Base-by-base conservation (phyloP, 2,113 vertebrate species). In the Cryptotis parvus region DNA sequence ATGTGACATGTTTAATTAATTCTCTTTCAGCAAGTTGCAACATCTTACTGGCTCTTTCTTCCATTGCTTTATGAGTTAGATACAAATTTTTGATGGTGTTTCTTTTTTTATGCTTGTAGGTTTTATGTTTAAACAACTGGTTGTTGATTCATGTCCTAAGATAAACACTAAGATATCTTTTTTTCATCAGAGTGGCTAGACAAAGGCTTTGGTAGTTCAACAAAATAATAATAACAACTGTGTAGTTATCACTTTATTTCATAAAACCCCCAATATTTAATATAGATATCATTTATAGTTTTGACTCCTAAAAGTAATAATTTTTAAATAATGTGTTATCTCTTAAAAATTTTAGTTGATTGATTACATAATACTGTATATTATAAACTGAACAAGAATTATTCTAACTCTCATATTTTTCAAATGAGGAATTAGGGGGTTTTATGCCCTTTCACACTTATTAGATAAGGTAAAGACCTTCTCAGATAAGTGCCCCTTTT, bases 51-150 rank as follows among this genome's bases (percentile, higher is more conserved):
- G 1, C 74, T 74, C 22, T 20, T 39, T 74, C 22, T 20, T 39
- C 75, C 6, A 27, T 58, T 79, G 74, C 74, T 41, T 33, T 68
- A 52, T 75, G 33, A 65, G 20, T 37, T 69, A 70, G 79, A 52
- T 31, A 66, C 55, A 90, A 65, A 65, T 33, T 7, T 89, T 76
- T 79, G 35, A 29, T 69, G 45, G 9, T 5, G 33, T 39, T 82
- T 87, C 6, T 39, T 72, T 39, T 72, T 92, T 92, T 80, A 49
- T 61, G 43, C 29, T 90, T 83, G 10, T 35, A 73, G 70, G 29
- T 33, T 41, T 66, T 35, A 78, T 39, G 16, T 75, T 55, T 29
- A 72, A 74, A 43, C 31, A 82, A 43, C 3, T 22, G 12, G 16
- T 78, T 22, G 6, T 63, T 39, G 27, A 37, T n/a, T 80, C 4